Evolutionary conservation across 2,113 vertebrate species (phyloP).

Genomic region (Ceratotherium simum): DNA sequence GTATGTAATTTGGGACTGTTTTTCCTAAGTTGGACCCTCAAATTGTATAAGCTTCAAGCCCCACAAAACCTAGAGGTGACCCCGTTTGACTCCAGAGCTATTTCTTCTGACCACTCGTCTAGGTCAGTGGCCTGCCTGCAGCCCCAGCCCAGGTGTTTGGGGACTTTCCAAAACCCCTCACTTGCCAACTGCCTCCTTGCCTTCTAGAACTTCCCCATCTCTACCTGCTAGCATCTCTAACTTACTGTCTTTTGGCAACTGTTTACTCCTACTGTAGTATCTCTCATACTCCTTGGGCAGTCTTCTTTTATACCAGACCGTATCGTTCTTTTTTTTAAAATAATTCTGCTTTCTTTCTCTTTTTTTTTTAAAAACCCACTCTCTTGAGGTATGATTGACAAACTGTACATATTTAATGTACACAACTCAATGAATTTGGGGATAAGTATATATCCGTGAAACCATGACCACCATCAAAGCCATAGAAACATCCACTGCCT

Average conservation of each 20-base stretch:
- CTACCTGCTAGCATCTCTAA: background rate
- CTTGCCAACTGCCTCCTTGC: background rate
- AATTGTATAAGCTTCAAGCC: background rate
- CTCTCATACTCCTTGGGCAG: background rate
- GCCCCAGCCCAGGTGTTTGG: background rate
- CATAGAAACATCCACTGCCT: background rate
- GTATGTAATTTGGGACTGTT: background rate
- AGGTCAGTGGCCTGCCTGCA: background rate
- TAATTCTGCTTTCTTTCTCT: background rate
- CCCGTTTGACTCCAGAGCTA: background rate
- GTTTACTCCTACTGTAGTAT: background rate
- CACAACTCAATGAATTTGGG: background rate
- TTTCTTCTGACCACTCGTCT: background rate
- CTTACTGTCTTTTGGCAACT: background rate
- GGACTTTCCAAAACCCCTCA: background rate
- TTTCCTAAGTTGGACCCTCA: background rate
- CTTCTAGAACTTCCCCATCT: background rate
- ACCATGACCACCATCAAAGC: background rate
- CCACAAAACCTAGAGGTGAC: background rate
- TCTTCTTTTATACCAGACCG: background rate
- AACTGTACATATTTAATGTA: background rate
- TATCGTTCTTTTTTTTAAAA: background rate
- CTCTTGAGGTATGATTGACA: background rate
- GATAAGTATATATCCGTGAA: background rate
- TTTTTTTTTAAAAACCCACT: background rate